Base-by-base conservation (phyloP, 2,797 vertebrate genomes). In the Semaprochilodus insignis region DNA sequence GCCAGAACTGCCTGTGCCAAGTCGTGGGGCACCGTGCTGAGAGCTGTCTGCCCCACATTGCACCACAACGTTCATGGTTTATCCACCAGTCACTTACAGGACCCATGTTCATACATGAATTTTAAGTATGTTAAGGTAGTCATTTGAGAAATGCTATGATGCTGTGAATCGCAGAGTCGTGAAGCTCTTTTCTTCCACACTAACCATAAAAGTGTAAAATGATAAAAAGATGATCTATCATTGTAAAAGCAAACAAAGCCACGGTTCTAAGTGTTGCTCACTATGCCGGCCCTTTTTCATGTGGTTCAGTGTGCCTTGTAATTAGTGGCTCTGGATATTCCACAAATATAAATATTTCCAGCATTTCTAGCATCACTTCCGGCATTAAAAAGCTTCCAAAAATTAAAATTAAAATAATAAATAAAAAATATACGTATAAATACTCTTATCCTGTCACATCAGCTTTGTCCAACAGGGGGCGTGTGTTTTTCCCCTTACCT, bases 1-100 rank as follows among this genome's bases (percentile, higher is more conserved):
- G 92, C 91, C 92, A 93, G 87, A 86, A 88, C 77, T 65, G 34
- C 13, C 59, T 31, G 11, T 69, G 88, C 90, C 88, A 89, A 89
- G 87, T 85, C 67, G 77, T 69, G 78, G 60, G 80, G 85, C 83
- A 84, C 83, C 74, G 77, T 73, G 19, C 19, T 88, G 80, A 91
- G 89, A 85, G 73, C 40, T 69, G 77, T 80, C 54, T 78, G 27
- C 63, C 83, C 52, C 78, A 86, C 44, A 80, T 62, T 81, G 7
- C 31, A 84, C 67, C 71, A 81, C 60, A 16, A 51, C 73, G 65
- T 77, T 40, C 17, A 77, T 27, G 31, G 48, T 60, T 74, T 69
- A 54, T 83, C 31, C 48, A 16, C 14, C 52, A 14, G 63, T 13
- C 72, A 51, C 25, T 69, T 83, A 55, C 52, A 25, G 5, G 6